Evolutionary conservation across 2,113 vertebrate species (phyloP).

Genomic region (Struthio camelus): DNA sequence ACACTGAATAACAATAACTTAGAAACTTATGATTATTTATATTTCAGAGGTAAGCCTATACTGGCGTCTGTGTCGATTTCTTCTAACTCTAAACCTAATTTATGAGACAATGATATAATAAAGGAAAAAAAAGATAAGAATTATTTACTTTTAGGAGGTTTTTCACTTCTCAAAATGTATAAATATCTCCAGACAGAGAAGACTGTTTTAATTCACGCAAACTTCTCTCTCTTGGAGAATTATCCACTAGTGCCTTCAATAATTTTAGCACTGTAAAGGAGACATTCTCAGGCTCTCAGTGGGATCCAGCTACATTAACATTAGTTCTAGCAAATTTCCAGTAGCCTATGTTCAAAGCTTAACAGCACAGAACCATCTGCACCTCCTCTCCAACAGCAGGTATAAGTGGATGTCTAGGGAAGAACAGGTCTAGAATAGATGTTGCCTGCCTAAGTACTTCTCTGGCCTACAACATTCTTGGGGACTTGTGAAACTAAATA

Average conservation of each 20-base stretch:
- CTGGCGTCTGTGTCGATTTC: neutral
- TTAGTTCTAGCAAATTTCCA: neutral
- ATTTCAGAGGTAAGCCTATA: neutral
- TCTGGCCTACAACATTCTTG: neutral
- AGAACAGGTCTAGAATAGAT: neutral
- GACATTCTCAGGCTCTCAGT: neutral
- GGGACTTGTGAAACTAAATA: neutral
- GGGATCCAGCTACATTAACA: neutral
- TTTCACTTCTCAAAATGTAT: conserved; percentile 5
- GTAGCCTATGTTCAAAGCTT: neutral
- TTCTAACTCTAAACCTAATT: neutral
- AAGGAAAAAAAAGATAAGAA: neutral
- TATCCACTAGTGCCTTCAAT: conserved; percentile 36
- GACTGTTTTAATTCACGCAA: neutral
- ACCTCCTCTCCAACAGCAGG: neutral
- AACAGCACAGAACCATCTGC: neutral
- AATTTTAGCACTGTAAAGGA: conserved; percentile 14
- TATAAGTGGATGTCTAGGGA: neutral
- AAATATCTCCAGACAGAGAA: conserved; percentile 4
- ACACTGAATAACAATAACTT: neutral
- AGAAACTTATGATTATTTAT: neutral
- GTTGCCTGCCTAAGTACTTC: neutral
- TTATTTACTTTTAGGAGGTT: conserved; percentile 22
- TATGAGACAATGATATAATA: neutral
- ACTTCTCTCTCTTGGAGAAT: conserved; percentile 20